Evolutionary conservation across 2,113 vertebrate genomes (phyloP).

Genomic region (Leptodactylus fuscus): DNA sequence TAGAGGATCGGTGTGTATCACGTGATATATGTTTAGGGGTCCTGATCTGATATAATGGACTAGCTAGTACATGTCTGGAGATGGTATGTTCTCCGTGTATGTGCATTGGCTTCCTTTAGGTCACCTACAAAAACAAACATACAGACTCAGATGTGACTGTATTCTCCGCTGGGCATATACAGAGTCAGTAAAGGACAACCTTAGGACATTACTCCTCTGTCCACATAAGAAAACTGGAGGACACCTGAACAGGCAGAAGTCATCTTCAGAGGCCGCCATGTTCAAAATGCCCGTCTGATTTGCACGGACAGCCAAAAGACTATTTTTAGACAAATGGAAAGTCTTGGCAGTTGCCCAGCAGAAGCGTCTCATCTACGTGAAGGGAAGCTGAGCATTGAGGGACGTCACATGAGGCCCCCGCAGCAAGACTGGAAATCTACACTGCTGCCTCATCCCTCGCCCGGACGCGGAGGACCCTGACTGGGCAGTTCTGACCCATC

Average conservation of each 20-base stretch:
- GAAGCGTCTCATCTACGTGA: background rate
- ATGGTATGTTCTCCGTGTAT: too few relatives aligned
- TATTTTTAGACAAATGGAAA: slow-evolving; percentile 40
- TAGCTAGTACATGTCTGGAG: too few relatives aligned
- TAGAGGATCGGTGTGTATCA: too few relatives aligned
- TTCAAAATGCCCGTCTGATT: background rate
- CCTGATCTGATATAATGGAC: too few relatives aligned
- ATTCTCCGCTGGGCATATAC: too few relatives aligned
- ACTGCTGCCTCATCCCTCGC: background rate
- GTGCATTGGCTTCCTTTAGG: too few relatives aligned
- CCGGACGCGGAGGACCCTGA: background rate
- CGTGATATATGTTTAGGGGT: too few relatives aligned
- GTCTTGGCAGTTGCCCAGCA: slow-evolving; percentile 13
- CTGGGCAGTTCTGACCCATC: background rate
- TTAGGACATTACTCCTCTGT: too few relatives aligned
- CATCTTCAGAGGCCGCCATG: background rate
- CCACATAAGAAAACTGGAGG: background rate
- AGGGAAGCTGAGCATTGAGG: background rate
- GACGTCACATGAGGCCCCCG: background rate
- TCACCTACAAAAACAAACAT: too few relatives aligned
- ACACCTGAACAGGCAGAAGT: background rate
- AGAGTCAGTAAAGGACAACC: too few relatives aligned
- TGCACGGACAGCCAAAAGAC: background rate
- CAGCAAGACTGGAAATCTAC: background rate
- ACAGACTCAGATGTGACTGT: too few relatives aligned